Percentiles rank a stretch among this genome's conserved stretches.
These are phyloP conservation scores for Heliopora coerulea DNA, from an alignment of 92 coral and sea anemone genomes.

Conservation along the genomic window DNA sequence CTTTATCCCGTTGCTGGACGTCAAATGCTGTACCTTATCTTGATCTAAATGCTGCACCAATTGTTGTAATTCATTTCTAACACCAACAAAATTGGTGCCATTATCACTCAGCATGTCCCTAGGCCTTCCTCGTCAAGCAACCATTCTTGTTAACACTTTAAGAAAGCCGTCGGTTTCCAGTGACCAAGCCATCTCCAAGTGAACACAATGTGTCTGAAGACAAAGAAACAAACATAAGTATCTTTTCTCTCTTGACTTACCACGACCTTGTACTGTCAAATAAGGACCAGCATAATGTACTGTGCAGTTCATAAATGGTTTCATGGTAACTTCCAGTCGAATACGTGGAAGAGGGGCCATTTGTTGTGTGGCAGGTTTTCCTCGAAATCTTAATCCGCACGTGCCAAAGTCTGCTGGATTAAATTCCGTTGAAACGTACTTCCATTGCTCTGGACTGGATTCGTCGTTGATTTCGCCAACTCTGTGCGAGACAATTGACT, in stretches of 20 bases:
- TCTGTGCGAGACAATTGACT: too few relatives aligned
- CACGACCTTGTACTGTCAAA: too few relatives aligned
- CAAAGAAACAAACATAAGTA: slow-evolving; percentile 42
- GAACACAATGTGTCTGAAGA: slow-evolving; percentile 20
- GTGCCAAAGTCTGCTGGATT: too few relatives aligned
- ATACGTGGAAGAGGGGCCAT: too few relatives aligned
- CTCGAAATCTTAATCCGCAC: too few relatives aligned
- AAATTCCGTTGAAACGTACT: too few relatives aligned
- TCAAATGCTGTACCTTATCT: neutral
- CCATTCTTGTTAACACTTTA: neutral
- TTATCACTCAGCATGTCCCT: slow-evolving; percentile 6
- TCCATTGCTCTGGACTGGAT: too few relatives aligned
- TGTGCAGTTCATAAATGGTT: slow-evolving; percentile 26
- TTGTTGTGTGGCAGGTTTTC: too few relatives aligned
- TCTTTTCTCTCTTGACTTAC: too few relatives aligned
- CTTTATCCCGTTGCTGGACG: slow-evolving; percentile 37
- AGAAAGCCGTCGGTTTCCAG: neutral
- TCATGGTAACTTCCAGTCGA: too few relatives aligned
- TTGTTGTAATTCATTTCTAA: neutral
- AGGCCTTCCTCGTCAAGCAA: slow-evolving; percentile 18
- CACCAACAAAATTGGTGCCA: slow-evolving; percentile 10
- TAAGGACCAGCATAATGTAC: neutral
- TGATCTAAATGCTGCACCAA: neutral
- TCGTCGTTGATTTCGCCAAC: too few relatives aligned
- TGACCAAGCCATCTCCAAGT: slow-evolving; percentile 2